These are phyloP conservation scores for Hormaphis cornu DNA, from an alignment of 1,140 invertebrate genomes.

Conservation along the genomic window DNA sequence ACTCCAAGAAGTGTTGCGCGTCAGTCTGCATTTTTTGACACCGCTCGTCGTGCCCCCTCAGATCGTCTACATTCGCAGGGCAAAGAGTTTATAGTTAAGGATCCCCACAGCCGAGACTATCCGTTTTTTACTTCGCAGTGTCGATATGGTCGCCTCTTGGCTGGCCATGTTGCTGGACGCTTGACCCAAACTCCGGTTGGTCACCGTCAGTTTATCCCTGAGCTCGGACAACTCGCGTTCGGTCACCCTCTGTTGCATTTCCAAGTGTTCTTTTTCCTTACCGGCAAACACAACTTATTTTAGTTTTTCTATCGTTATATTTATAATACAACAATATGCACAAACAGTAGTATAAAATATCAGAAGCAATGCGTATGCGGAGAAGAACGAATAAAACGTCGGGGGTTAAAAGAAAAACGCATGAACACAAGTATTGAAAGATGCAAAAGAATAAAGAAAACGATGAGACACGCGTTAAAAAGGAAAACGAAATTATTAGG, in stretches of 20 bases:
- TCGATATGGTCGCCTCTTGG: conserved; percentile 55
- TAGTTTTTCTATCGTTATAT: neutral
- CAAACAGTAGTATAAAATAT: too few relatives aligned
- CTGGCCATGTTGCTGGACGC: conserved; percentile 58
- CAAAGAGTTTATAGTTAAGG: neutral
- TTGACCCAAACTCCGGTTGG: conserved; percentile 53
- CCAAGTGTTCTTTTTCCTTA: conserved; percentile 59
- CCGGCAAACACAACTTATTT: too few relatives aligned
- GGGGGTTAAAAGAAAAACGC: too few relatives aligned
- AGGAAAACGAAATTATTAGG: too few relatives aligned
- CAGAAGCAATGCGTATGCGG: too few relatives aligned
- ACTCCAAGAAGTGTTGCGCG: conserved; percentile 54
- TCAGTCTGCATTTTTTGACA: conserved; percentile 54
- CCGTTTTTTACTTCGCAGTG: conserved; percentile 41
- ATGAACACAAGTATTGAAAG: too few relatives aligned
- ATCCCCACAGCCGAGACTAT: neutral
- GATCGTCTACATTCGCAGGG: conserved; percentile 51
- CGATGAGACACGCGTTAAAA: too few relatives aligned
- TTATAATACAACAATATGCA: neutral
- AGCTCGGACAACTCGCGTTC: conserved; percentile 57
- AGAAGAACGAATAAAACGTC: too few relatives aligned
- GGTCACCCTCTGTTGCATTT: conserved; percentile 53
- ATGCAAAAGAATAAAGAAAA: too few relatives aligned
- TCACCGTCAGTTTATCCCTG: conserved; percentile 54
- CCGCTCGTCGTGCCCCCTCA: conserved; percentile 59